Conservation (phyloP, 2,797 vertebrate species). For the Ceyx erithaca region DNA sequence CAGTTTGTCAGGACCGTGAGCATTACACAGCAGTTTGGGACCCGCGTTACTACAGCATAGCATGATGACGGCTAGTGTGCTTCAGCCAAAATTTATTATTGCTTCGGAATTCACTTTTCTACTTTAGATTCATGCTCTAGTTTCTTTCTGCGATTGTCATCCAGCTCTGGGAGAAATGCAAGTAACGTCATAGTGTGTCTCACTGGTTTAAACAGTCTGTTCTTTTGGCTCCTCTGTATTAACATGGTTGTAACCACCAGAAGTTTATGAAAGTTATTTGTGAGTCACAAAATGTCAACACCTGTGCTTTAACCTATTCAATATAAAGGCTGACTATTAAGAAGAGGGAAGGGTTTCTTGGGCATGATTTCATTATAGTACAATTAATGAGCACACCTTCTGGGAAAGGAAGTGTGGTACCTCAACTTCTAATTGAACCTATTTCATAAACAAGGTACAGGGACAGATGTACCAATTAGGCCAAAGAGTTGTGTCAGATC, state of each 20-base stretch:
- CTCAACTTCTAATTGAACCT: slow-evolving; percentile 34
- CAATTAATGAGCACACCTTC: slow-evolving; percentile 8
- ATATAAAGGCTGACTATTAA: background rate
- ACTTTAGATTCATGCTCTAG: background rate
- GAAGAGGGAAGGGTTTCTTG: background rate
- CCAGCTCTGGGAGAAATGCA: background rate
- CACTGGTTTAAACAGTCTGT: background rate
- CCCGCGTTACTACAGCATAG: background rate
- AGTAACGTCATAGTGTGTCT: background rate
- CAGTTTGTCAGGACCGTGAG: background rate
- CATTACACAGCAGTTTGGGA: background rate
- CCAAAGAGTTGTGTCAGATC: slow-evolving; percentile 36
- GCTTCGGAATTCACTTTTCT: background rate
- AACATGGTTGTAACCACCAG: background rate
- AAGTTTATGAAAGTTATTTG: background rate
- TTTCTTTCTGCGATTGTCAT: background rate
- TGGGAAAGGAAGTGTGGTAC: slow-evolving; percentile 35
- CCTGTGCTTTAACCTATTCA: background rate
- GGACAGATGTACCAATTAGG: slow-evolving; percentile 1
- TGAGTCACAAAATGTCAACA: slow-evolving; percentile 10
- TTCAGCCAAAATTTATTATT: background rate
- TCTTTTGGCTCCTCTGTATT: background rate
- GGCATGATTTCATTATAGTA: background rate
- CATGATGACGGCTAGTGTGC: background rate
- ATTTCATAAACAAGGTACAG: background rate